phyloP scores from a whole-genome alignment of 2,888 invertebrate species.

The Thera britannica region DNA sequence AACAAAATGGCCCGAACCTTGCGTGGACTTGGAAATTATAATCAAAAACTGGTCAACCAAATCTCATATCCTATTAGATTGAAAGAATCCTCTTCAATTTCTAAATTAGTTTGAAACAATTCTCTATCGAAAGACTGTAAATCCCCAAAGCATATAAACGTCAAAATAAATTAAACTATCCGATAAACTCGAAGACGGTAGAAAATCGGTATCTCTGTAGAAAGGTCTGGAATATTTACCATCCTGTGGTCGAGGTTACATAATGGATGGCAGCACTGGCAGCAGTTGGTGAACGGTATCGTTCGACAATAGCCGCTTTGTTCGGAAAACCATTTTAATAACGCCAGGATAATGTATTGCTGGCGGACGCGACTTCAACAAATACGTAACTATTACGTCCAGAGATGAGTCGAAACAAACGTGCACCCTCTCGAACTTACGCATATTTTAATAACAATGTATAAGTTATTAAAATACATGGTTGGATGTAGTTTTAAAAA shows the following conservation, averaged over 20 bases:
- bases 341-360: slow-evolving; percentile 15
- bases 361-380: slow-evolving; percentile 13
- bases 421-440: too few relatives aligned
- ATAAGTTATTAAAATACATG: too few relatives aligned
- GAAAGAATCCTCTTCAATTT: not conserved
- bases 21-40: too few relatives aligned
- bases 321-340: slow-evolving; percentile 42
- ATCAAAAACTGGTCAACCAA: too few relatives aligned
- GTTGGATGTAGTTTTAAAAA: too few relatives aligned
- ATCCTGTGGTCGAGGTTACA: slow-evolving; percentile 55
- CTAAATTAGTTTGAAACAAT: slow-evolving; percentile 1
- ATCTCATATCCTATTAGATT: not conserved
- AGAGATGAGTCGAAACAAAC: too few relatives aligned
- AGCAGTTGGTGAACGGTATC: slow-evolving; percentile 60
- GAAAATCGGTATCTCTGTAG: slow-evolving; percentile 40
- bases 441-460: too few relatives aligned
- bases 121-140: slow-evolving; percentile 33
- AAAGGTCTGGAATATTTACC: slow-evolving; percentile 54
- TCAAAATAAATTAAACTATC: slow-evolving; percentile 45
- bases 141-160: slow-evolving; percentile 39
- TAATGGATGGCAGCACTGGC: slow-evolving; percentile 71
- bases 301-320: slow-evolving; percentile 56
- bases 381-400: not conserved
- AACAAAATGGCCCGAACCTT: too few relatives aligned
- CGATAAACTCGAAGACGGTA: slow-evolving; percentile 43